Evolutionary conservation across 92 coral and sea anemone genomes (phyloP).

Genomic region (Blastomussa wellsi): DNA sequence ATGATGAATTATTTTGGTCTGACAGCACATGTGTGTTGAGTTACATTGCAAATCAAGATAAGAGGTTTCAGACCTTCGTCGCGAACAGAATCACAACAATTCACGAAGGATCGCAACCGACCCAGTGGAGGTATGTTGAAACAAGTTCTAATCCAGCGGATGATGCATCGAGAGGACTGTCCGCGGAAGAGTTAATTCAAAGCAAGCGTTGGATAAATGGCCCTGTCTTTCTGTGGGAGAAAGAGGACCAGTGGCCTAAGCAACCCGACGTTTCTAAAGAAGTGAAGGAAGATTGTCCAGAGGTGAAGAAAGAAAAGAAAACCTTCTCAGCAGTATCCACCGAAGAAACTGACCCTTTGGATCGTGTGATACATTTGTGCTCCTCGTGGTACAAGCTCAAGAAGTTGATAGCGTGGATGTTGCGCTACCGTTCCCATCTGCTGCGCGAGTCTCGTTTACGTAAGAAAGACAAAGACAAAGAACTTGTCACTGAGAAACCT

Average conservation of each 20-base stretch:
- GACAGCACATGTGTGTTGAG: slow-evolving; percentile 10
- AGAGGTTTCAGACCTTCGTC: slow-evolving; percentile 17
- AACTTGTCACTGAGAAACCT: slow-evolving; percentile 11
- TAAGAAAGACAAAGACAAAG: slow-evolving; percentile 12
- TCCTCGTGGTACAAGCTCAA: slow-evolving; percentile 60
- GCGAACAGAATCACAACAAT: slow-evolving; percentile 16
- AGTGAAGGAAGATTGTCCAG: slow-evolving; percentile 45
- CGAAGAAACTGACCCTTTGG: neutral
- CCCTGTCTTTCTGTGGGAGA: slow-evolving; percentile 9
- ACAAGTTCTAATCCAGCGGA: slow-evolving; percentile 22
- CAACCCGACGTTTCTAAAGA: no score
- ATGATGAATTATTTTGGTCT: slow-evolving; percentile 2
- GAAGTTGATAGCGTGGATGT: slow-evolving; percentile 16
- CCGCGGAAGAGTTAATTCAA: neutral
- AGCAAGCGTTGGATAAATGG: neutral
- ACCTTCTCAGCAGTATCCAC: no score
- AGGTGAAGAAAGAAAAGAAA: slow-evolving; percentile 40
- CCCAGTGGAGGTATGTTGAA: slow-evolving; percentile 20
- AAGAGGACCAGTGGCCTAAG: no score
- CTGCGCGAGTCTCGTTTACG: slow-evolving; percentile 32
- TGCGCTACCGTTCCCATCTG: no score
- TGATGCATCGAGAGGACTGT: slow-evolving; percentile 21
- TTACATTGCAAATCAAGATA: neutral
- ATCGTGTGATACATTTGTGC: slow-evolving; percentile 41
- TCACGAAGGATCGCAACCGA: neutral